Evolutionary conservation across 2,113 vertebrate species (phyloP).

Genomic region (Naja naja): DNA sequence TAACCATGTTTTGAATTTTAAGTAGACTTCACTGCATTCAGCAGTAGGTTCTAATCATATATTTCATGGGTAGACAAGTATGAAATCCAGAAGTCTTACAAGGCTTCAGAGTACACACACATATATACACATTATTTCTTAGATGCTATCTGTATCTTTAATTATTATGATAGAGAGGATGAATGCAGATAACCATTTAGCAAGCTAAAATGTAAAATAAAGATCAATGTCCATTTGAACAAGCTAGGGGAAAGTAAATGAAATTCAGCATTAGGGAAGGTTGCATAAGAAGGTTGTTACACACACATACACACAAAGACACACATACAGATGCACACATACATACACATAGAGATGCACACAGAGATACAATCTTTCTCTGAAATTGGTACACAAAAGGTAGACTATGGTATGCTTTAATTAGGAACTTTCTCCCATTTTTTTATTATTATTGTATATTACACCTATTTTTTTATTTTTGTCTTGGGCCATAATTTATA

Average conservation of each 20-base stretch:
- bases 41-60: not conserved
- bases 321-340: not conserved
- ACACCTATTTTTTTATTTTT: conserved; percentile 2
- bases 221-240: not conserved
- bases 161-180: not conserved
- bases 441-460: not conserved
- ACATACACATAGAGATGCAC: not conserved
- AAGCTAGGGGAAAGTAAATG: not conserved
- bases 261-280: not conserved
- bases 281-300: not conserved
- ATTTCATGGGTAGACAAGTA: not conserved
- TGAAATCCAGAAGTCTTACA: not conserved
- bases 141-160: not conserved
- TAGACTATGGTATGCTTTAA: not conserved
- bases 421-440: not conserved
- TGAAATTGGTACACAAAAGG: not conserved
- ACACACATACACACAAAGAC: not conserved
- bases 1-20: not conserved
- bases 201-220: not conserved
- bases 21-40: not conserved
- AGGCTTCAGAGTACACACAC: not conserved
- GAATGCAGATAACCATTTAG: not conserved
- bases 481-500: not conserved
- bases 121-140: not conserved
- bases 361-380: not conserved